Conservation (phyloP, 2,888 invertebrate genomes). For the Caenorhabditis uteleia region DNA sequence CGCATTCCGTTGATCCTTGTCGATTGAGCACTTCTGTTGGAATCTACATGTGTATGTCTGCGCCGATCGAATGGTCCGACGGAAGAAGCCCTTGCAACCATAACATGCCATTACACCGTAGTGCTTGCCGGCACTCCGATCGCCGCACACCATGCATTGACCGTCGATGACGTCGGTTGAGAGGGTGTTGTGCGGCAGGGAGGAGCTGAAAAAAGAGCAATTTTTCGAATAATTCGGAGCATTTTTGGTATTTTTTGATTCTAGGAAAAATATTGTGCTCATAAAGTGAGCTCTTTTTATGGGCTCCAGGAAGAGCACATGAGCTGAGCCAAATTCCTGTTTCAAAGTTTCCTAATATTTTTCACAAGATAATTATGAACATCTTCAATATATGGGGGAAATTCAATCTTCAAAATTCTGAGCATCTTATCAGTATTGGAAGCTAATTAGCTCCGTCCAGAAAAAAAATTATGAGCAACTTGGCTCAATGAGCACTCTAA, state of each 20-base stretch:
- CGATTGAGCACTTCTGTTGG: slow-evolving; percentile 60
- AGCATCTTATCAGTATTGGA: too few relatives aligned
- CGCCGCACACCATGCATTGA: slow-evolving; percentile 62
- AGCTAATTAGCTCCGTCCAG: too few relatives aligned
- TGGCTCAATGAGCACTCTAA: too few relatives aligned
- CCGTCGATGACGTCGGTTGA: slow-evolving; percentile 33
- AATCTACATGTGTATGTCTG: slow-evolving; percentile 66
- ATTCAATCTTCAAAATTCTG: too few relatives aligned
- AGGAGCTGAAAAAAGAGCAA: slow-evolving; percentile 8
- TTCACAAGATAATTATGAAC: too few relatives aligned
- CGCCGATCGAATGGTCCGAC: slow-evolving; percentile 63
- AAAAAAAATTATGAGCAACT: too few relatives aligned
- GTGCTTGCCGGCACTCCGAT: slow-evolving; percentile 65
- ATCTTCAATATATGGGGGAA: too few relatives aligned
- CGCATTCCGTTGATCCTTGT: slow-evolving; percentile 67
- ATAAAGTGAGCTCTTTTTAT: too few relatives aligned
- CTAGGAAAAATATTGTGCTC: too few relatives aligned
- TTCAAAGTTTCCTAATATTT: too few relatives aligned
- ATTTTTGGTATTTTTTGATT: background rate
- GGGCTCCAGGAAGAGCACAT: too few relatives aligned
- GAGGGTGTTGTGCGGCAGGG: slow-evolving; percentile 7
- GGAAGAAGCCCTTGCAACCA: slow-evolving; percentile 66
- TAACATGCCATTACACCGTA: slow-evolving; percentile 68
- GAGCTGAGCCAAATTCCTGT: too few relatives aligned
- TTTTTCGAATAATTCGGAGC: background rate